phyloP scores from a whole-genome alignment of 2,113 vertebrate genomes.

The Calypte anna region DNA sequence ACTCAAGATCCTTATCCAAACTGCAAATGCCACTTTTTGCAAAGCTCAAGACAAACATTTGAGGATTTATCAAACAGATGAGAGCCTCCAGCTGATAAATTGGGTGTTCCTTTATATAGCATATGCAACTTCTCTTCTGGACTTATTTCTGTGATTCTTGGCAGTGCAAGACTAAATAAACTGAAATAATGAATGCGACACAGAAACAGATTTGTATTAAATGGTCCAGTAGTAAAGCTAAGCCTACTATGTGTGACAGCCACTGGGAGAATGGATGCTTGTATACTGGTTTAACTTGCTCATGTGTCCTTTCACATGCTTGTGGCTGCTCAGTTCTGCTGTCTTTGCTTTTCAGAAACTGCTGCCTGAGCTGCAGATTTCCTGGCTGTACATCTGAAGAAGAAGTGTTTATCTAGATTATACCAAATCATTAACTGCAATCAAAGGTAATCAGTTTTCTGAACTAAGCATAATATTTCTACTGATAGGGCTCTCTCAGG shows the following conservation, averaged over 20 bases:
- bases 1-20: background rate
- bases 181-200: background rate
- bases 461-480: background rate
- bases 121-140: background rate
- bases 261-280: background rate
- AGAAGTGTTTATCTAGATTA: background rate
- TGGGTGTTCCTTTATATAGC: background rate
- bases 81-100: background rate
- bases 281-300: background rate
- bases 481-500: background rate
- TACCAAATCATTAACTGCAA: conserved; percentile 1
- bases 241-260: background rate
- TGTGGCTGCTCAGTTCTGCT: background rate
- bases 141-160: background rate
- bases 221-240: background rate
- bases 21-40: background rate
- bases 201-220: background rate
- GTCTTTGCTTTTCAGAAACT: background rate
- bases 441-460: conserved; percentile 19
- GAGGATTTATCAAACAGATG: background rate
- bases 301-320: background rate
- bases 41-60: background rate
- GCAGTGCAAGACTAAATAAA: background rate
- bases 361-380: background rate
- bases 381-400: background rate